Conservation (phyloP, 2,113 vertebrate species). For the Strix uralensis region DNA sequence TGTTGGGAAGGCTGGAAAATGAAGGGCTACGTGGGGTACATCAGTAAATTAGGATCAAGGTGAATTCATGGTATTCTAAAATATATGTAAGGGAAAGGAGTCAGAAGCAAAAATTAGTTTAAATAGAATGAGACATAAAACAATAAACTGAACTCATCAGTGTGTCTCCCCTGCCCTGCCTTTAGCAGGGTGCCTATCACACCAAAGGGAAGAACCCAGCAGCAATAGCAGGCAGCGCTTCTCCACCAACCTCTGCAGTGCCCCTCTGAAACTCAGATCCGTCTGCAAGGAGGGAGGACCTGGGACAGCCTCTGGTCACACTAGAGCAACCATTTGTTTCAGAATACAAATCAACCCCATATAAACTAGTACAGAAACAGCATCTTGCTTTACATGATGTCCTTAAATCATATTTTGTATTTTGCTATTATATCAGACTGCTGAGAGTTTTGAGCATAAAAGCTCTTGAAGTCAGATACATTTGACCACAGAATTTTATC, state of each 20-base stretch:
- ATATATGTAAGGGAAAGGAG: background rate
- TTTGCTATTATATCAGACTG: background rate
- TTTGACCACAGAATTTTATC: background rate
- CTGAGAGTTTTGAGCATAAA: background rate
- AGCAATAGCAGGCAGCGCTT: background rate
- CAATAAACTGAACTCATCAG: background rate
- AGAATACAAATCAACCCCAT: background rate
- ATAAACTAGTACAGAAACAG: background rate
- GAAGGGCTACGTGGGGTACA: background rate
- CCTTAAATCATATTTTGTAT: background rate
- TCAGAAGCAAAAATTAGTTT: background rate
- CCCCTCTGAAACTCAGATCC: background rate
- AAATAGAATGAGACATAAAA: background rate
- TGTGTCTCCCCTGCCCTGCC: background rate
- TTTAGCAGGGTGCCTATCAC: background rate
- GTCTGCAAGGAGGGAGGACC: background rate
- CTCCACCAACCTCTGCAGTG: background rate
- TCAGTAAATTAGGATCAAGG: background rate
- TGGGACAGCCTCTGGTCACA: background rate
- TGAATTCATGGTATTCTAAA: rapidly evolving
- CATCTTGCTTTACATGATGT: background rate
- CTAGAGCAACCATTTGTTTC: background rate
- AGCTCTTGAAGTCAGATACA: background rate
- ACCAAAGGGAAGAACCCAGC: background rate
- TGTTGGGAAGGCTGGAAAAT: background rate